phyloP scores from a whole-genome alignment of 2,888 invertebrate species.

The Drosophila yooni region DNA sequence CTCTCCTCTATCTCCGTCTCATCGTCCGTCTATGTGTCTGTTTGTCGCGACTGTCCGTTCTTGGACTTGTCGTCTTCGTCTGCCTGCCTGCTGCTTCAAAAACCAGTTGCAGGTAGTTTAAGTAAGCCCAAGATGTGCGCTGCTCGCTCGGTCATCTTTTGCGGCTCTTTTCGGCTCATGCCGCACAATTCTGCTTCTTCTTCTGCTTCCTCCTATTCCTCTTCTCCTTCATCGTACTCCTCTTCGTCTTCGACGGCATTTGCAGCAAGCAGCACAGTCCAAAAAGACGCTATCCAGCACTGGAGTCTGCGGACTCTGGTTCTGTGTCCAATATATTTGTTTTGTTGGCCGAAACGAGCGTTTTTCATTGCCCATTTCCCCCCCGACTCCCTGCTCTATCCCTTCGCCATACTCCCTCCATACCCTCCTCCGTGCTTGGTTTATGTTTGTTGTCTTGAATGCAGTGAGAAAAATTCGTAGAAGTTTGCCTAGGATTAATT shows the following conservation, averaged over 20 bases:
- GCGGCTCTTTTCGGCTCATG: conserved; percentile 63
- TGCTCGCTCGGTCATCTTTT: conserved; percentile 63
- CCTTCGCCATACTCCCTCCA: not conserved
- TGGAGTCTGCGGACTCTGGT: conserved; percentile 38
- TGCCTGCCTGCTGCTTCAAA: conserved; percentile 58
- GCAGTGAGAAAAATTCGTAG: conserved; percentile 76
- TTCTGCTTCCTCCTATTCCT: conserved; percentile 19
- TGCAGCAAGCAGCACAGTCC: conserved; percentile 32
- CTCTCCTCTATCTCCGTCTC: not conserved
- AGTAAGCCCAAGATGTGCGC: conserved; percentile 68
- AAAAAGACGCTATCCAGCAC: conserved; percentile 19
- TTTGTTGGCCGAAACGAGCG: conserved; percentile 50
- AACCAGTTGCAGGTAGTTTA: conserved; percentile 84
- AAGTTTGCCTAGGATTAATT: conserved; percentile 75
- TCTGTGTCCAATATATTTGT: conserved; percentile 49
- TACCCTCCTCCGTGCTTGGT: conserved; percentile 1
- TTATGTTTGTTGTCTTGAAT: conserved; percentile 49
- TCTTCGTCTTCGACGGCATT: conserved; percentile 14
- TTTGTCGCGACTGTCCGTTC: conserved; percentile 43
- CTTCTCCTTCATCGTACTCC: conserved; percentile 7
- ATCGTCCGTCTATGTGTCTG: conserved; percentile 19
- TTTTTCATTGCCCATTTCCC: conserved; percentile 39
- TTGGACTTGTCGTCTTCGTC: conserved; percentile 63
- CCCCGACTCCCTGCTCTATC: not conserved
- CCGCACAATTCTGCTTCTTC: conserved; percentile 35